These are phyloP conservation scores for Regulus satrapa DNA, from an alignment of 2,113 vertebrate species.

Conservation along the genomic window DNA sequence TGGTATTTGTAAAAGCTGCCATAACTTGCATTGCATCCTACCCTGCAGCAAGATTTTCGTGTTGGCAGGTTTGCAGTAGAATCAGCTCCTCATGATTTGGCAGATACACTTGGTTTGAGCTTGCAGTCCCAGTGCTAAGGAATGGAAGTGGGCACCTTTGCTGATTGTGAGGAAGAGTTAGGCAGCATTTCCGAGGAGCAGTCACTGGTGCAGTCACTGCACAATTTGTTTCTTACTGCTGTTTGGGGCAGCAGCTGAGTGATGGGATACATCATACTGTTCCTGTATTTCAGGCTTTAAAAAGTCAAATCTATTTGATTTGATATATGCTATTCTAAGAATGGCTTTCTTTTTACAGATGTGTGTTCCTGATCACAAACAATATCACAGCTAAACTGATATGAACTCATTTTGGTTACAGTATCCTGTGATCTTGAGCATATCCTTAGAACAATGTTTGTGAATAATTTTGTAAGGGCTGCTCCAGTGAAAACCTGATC, in stretches of 20 bases:
- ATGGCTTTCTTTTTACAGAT: not conserved
- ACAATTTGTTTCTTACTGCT: not conserved
- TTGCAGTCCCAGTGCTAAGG: not conserved
- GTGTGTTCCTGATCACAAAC: not conserved
- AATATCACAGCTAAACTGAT: not conserved
- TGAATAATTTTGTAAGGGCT: not conserved
- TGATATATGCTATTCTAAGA: not conserved
- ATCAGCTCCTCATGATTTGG: not conserved
- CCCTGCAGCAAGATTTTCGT: not conserved
- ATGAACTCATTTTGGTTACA: not conserved
- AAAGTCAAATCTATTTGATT: not conserved
- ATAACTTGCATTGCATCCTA: conserved; percentile 32
- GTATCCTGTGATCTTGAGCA: not conserved
- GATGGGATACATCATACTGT: not conserved
- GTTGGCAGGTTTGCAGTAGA: not conserved
- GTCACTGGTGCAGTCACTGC: not conserved
- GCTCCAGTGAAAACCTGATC: not conserved
- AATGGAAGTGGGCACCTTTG: not conserved
- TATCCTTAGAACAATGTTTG: not conserved
- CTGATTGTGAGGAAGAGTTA: not conserved
- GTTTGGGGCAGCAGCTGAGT: not conserved
- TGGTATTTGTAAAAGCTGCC: conserved; percentile 32
- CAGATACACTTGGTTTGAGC: not conserved
- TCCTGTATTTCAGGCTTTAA: not conserved
- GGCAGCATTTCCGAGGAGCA: not conserved